Conservation (phyloP, 2,797 vertebrate species). For the Halcyon chelicuti region DNA sequence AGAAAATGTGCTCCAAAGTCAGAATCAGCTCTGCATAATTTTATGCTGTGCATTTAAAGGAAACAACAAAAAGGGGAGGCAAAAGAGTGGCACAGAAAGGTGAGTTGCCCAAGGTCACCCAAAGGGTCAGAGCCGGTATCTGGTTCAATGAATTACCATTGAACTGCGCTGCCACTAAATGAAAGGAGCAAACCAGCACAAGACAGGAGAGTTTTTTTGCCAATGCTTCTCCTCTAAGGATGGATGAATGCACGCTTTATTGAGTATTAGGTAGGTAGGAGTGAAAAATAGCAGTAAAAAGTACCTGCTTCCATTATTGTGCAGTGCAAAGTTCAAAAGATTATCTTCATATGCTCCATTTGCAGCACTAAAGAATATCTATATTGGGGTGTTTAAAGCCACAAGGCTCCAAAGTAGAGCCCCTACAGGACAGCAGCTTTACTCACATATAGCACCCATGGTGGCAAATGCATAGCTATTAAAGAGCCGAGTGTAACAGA, state of each 20-base stretch:
- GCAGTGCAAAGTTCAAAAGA: background rate
- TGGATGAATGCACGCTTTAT: background rate
- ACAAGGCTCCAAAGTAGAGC: background rate
- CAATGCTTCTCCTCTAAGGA: background rate
- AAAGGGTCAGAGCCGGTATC: background rate
- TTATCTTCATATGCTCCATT: background rate
- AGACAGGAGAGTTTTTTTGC: background rate
- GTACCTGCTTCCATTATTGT: background rate
- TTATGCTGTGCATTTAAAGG: background rate
- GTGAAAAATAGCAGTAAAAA: background rate
- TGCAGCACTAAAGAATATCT: background rate
- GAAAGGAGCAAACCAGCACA: background rate
- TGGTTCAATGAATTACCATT: background rate
- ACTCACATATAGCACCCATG: background rate
- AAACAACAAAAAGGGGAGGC: background rate
- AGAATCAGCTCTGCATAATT: constrained; percentile 1
- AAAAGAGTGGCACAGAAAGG: background rate
- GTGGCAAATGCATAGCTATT: background rate
- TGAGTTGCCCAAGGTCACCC: background rate
- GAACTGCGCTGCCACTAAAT: background rate
- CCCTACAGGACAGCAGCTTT: background rate
- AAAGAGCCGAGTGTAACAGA: background rate
- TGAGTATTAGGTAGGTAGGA: background rate
- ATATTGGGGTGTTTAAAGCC: background rate
- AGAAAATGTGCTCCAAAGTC: background rate